Conservation (phyloP, 53 echinoderm and acorn worm genomes). For the Holothuria leucospilota region DNA sequence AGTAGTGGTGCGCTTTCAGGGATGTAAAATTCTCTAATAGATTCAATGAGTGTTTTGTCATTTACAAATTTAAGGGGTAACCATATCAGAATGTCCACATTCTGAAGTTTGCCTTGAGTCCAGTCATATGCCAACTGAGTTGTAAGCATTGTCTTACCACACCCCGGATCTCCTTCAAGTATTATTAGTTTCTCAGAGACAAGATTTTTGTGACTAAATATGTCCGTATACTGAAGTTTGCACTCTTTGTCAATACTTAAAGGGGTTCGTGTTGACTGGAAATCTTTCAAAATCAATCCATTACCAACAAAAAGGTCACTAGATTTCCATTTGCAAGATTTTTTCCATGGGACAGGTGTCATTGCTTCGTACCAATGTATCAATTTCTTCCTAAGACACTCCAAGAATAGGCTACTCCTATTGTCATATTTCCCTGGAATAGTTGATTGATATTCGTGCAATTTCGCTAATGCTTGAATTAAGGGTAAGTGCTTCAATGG, state of each 20-base stretch:
- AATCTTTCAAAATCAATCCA: background rate
- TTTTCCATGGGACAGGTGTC: no score
- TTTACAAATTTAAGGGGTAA: background rate
- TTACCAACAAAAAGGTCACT: background rate
- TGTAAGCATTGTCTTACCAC: no score
- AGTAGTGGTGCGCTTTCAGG: background rate
- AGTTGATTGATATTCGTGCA: constrained; percentile 1
- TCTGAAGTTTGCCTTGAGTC: background rate
- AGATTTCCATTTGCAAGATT: constrained; percentile 16
- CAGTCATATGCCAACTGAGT: constrained; percentile 6
- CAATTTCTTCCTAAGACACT: background rate
- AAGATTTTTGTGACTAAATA: background rate
- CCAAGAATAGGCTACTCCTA: background rate
- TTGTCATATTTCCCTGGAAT: no score
- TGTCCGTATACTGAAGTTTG: background rate
- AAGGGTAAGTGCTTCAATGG: background rate
- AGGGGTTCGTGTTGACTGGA: no score
- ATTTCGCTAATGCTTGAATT: background rate
- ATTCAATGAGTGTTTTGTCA: background rate
- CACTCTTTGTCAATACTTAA: background rate
- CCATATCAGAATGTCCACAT: background rate
- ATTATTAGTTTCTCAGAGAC: background rate
- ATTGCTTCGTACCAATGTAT: no score
- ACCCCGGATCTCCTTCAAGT: constrained; percentile 7
- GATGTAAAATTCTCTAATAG: background rate